phyloP scores from a whole-genome alignment of 1,140 invertebrate genomes.

The Rhizoglyphus robini region DNA sequence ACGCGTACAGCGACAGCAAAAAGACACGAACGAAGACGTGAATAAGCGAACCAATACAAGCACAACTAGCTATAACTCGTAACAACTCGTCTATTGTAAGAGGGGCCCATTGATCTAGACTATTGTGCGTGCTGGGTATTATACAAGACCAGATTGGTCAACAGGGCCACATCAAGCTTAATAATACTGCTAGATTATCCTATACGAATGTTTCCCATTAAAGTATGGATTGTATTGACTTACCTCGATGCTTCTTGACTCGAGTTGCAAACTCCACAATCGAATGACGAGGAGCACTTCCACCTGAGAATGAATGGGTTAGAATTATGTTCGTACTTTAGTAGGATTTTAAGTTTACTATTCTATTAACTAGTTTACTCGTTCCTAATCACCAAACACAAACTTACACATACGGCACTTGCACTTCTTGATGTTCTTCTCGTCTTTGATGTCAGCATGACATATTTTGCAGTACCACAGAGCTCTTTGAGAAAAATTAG shows the following conservation, averaged over 20 bases:
- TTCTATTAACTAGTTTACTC: not conserved
- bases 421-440: constrained; percentile 98
- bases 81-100: too few species aligned
- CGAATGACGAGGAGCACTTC: not conserved
- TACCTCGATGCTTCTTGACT: not conserved
- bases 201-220: too few species aligned
- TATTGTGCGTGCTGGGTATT: too few species aligned
- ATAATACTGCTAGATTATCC: too few species aligned
- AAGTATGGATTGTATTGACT: too few species aligned
- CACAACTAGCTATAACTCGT: too few species aligned
- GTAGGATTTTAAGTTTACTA: not conserved
- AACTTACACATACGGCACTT: constrained; percentile 99
- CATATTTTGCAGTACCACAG: constrained; percentile 99
- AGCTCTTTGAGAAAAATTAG: constrained; percentile 49
- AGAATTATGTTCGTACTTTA: not conserved
- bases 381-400: not conserved
- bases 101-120: too few species aligned
- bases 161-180: too few species aligned
- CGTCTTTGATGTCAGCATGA: constrained; percentile 94
- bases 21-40: too few species aligned
- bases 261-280: not conserved
- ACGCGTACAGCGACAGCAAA: too few species aligned
- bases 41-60: too few species aligned
- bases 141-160: too few species aligned
- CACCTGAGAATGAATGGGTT: not conserved